These are phyloP conservation scores for Bettongia penicillata DNA, from an alignment of 2,113 vertebrate genomes.

Conservation along the genomic window DNA sequence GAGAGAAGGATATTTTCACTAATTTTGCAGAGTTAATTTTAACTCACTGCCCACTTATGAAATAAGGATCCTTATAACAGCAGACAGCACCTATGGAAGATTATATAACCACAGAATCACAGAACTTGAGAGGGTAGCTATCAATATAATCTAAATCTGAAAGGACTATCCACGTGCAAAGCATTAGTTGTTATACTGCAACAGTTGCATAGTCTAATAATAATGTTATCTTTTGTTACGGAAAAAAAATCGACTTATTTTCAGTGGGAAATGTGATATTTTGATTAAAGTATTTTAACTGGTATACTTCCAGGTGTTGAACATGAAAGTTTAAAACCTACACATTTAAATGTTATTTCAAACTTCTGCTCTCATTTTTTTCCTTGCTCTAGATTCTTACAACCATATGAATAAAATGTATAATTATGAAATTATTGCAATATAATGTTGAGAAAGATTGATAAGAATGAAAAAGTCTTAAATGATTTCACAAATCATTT, in stretches of 20 bases:
- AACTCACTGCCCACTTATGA: background rate
- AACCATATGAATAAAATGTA: background rate
- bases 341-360: background rate
- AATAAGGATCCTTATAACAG: background rate
- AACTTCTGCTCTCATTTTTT: background rate
- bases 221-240: background rate
- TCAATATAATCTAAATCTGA: background rate
- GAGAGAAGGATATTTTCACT: background rate
- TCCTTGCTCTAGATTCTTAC: background rate
- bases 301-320: background rate
- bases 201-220: background rate
- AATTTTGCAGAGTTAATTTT: background rate
- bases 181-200: background rate
- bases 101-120: too few species aligned
- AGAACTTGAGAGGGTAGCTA: background rate
- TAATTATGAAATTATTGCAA: background rate
- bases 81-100: too few species aligned
- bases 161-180: background rate
- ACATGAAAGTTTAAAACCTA: background rate
- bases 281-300: background rate
- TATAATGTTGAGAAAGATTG: conserved; percentile 65
- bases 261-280: background rate
- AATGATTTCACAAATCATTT: conserved; percentile 73
- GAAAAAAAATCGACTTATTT: background rate
- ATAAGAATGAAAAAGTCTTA: conserved; percentile 71